Evolutionary conservation across 2,888 invertebrate genomes (phyloP).

Genomic region (Tipula lateralis): DNA sequence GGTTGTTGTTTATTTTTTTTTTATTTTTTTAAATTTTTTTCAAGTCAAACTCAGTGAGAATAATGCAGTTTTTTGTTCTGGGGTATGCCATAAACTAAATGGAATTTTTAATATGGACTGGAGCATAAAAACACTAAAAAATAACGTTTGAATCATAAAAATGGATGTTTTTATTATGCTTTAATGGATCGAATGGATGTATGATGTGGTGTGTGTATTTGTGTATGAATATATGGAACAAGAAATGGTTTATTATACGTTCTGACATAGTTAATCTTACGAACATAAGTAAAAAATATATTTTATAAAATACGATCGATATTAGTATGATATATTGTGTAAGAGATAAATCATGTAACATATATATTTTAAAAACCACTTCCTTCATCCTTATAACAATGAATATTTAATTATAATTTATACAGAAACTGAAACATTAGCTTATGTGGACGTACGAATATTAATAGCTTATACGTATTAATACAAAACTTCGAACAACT

Average conservation of each 20-base stretch:
- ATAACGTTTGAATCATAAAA: not conserved
- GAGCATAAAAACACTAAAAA: not conserved
- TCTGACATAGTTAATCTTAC: not conserved
- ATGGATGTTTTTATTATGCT: not conserved
- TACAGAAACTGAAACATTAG: no score
- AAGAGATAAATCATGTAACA: not conserved
- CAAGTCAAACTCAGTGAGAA: not conserved
- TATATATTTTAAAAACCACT: no score
- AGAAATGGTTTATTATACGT: not conserved
- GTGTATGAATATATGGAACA: not conserved
- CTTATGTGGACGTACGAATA: no score
- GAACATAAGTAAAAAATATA: not conserved
- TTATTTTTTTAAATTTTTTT: no score
- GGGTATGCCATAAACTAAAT: not conserved
- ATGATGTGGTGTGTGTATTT: not conserved
- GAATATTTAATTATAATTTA: no score
- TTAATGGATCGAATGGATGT: not conserved
- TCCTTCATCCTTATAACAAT: no score
- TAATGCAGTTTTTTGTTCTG: slow-evolving; percentile 1
- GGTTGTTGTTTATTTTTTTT: not conserved
- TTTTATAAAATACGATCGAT: not conserved
- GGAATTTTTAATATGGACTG: slow-evolving; percentile 3
- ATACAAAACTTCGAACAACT: no score
- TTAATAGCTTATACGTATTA: no score
- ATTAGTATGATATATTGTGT: not conserved